These are phyloP conservation scores for Thomomys bottae DNA, from an alignment of 2,113 vertebrate species.

Conservation along the genomic window DNA sequence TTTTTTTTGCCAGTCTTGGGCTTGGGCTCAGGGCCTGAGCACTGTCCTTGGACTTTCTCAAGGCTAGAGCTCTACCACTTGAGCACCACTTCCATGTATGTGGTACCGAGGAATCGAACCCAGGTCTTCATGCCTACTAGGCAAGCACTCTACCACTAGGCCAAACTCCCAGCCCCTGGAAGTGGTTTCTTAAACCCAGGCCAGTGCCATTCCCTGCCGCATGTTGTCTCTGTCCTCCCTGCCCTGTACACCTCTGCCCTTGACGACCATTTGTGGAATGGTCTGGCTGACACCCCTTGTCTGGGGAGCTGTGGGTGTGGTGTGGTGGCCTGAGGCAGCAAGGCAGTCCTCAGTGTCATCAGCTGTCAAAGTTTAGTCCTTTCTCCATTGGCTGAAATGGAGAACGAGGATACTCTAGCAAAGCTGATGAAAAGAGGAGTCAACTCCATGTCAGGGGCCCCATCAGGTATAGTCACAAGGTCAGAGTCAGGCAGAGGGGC, in stretches of 20 bases:
- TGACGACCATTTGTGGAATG: neutral
- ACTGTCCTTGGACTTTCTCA: too few relatives aligned
- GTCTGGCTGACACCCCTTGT: neutral
- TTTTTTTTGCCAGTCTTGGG: too few relatives aligned
- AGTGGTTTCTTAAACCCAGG: neutral
- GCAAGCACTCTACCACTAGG: too few relatives aligned
- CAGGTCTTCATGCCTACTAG: too few relatives aligned
- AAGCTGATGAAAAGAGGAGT: neutral
- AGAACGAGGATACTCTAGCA: neutral
- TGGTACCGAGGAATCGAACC: too few relatives aligned
- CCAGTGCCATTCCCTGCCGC: neutral
- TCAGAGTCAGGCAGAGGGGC: neutral
- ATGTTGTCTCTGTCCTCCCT: neutral
- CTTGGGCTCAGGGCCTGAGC: too few relatives aligned
- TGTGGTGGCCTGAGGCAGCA: neutral
- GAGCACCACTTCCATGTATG: too few relatives aligned
- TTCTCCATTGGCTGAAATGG: fast-evolving
- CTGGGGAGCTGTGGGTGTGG: neutral
- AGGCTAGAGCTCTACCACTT: too few relatives aligned
- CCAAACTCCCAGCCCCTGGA: too few relatives aligned
- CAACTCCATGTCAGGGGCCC: neutral
- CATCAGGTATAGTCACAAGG: neutral
- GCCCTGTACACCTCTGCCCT: neutral
- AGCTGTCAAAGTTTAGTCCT: neutral
- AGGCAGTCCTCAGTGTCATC: neutral